Evolutionary conservation across 1,140 invertebrate species (phyloP), one percentile per base, ranked within the genome.

Genomic region (Pogonognathellus flavescens): DNA sequence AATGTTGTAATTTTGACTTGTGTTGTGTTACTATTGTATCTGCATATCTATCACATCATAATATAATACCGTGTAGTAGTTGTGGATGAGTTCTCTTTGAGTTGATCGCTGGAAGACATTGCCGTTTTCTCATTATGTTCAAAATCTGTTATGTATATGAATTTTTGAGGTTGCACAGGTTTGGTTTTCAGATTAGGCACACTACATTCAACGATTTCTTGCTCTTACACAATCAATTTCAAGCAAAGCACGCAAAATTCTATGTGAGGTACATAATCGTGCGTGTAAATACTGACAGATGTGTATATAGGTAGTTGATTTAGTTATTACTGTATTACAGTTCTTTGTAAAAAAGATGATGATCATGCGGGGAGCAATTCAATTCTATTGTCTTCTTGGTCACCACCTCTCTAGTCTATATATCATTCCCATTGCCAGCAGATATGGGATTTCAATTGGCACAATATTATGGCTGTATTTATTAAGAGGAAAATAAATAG

Each of bases 121-220:
- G 70, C 70, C 70, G 70, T 76, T 76, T 76, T 20, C 70, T 76
- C 70, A 76, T 76, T 76, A 76, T 50, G n/a, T 57, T 57, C 11
- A 3, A 13, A 57, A 41, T 41, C 31, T 41, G 31, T 41, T 41
- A 31, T 70, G 31, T 41, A 22, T 31, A 70, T 70, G 22, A 49
- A 76, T 50, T 76, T 76, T 76, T 76, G 70, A 76, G 70, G 70
- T 76, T 76, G 49, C 20, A 14, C 14, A 31, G 70, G 70, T 76
- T 76, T 50, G 70, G 41, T 31, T 50, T 76, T 41, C 5, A 16
- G 25, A 76, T 76, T 49, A 76, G 31, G 31, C 31, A 41, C 31
- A 41, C 31, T 41, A 41, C 31, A 41, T 41, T 41, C 31, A 41
- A 41, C 31, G 31, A 41, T 41, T 41, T 41, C 1, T 41, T 41